Conservation (phyloP, 2,797 vertebrate species). For the Coccyzus lansbergi region DNA sequence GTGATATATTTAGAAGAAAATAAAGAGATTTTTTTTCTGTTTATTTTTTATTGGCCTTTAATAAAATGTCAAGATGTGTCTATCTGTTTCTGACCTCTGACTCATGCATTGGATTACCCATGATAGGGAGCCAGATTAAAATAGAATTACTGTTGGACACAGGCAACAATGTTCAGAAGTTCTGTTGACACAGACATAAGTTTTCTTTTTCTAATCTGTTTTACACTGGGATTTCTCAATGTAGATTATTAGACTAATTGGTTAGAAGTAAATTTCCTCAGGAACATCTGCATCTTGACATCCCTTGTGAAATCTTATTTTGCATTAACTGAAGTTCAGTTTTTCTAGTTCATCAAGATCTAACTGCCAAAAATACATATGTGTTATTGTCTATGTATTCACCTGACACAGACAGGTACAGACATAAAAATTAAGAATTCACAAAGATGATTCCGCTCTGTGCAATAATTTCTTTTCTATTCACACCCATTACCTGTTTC, state of each 20-base stretch:
- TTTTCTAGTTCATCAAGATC: background rate
- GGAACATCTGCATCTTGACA: background rate
- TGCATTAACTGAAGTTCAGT: background rate
- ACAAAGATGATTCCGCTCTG: background rate
- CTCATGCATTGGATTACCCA: background rate
- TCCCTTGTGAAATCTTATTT: background rate
- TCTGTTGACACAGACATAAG: background rate
- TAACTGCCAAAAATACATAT: background rate
- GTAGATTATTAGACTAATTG: background rate
- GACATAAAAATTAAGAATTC: background rate
- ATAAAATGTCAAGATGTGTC: background rate
- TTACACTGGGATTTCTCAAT: background rate
- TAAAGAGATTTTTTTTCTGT: background rate
- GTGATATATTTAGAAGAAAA: background rate
- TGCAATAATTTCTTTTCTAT: background rate
- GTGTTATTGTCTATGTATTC: background rate
- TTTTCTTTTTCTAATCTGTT: background rate
- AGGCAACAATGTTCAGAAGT: background rate
- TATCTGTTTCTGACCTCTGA: background rate
- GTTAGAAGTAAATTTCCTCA: background rate
- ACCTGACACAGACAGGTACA: rapidly evolving
- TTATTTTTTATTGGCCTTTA: background rate
- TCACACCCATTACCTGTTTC: background rate
- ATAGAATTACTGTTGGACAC: background rate
- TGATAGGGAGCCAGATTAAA: background rate